phyloP scores from a whole-genome alignment of 2,888 invertebrate genomes.

The Mimumesa dahlbomi region DNA sequence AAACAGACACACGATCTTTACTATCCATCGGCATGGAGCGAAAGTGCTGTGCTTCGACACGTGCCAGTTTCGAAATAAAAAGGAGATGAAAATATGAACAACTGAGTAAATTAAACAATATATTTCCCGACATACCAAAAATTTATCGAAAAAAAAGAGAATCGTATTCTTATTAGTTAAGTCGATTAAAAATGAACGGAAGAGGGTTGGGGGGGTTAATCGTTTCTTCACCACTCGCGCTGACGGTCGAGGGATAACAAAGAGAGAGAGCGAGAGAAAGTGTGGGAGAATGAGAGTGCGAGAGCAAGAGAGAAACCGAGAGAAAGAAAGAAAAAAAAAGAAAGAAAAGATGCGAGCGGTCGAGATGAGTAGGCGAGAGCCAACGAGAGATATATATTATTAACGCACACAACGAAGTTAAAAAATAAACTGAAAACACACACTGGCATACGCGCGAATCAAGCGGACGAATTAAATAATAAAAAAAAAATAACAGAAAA shows the following conservation, averaged over 20 bases:
- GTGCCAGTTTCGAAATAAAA: too few relatives aligned
- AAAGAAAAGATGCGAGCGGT: conserved; percentile 58
- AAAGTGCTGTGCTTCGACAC: conserved; percentile 20
- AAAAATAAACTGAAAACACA: not conserved
- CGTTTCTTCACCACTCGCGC: conserved; percentile 32
- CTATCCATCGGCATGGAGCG: conserved; percentile 24
- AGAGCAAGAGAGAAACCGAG: conserved; percentile 60
- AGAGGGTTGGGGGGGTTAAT: not conserved
- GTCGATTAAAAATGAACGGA: not conserved
- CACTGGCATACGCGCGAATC: conserved; percentile 45
- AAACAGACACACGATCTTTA: conserved; percentile 17
- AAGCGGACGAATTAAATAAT: conserved; percentile 32
- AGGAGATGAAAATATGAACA: too few relatives aligned
- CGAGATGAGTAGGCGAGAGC: conserved; percentile 51
- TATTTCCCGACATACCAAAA: too few relatives aligned
- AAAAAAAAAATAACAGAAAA: conserved; percentile 1
- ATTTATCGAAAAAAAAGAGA: too few relatives aligned
- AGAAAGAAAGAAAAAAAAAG: too few relatives aligned
- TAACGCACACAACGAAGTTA: not conserved
- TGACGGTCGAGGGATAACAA: conserved; percentile 58
- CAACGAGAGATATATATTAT: conserved; percentile 41
- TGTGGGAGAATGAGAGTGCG: conserved; percentile 62
- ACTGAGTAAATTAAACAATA: too few relatives aligned
- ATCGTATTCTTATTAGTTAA: not conserved
- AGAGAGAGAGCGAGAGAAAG: conserved; percentile 61